Base-by-base conservation (phyloP, 2,888 invertebrate genomes). In the Steinernema scapterisci region DNA sequence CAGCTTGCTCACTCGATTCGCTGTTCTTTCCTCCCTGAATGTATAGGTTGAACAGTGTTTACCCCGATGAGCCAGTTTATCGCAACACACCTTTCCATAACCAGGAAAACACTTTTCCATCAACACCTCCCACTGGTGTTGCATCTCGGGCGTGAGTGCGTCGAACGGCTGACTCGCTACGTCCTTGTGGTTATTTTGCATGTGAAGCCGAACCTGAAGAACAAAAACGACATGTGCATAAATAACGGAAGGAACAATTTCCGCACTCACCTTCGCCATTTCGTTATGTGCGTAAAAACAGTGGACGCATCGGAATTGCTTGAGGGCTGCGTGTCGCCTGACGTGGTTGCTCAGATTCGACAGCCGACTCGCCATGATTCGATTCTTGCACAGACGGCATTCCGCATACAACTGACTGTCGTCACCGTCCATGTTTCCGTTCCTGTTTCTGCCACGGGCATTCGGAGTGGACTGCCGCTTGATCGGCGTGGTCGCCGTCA, bases 31-130 rank as follows among this genome's bases (percentile, higher is more conserved):
- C 63, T 27, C 63, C 27, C 63, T 63, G 43, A 44, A 45, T n/a
- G 13, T 6, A 38, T 38, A 9, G 38, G 38, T 38, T 1, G 44
- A 19, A 71, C 71, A 6, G 9, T 71, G 71, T 44, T 71, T 44
- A 45, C 23, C 19, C 45, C 44, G 27, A 63, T 19, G 63, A 16
- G 38, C 27, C 16, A 31, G 38, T 63, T 63, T 63, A 63, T 73
- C 31, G 75, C 52, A 13, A 21, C 27, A 13, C 54, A 76, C 79
- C 70, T 79, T 78, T 70, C 76, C 70, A 56, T 79, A 76, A 9
- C 81, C 79, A 3, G 85, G 85, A 74, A 85, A 85, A 51, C 83
- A 85, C 51, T 85, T 78, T 21, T 79, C 73, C 78, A 84, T 80
- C 25, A 85, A 71, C 13, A 72, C 23, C 21, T 82, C 79, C 81